These are phyloP conservation scores for Neofelis nebulosa DNA, from an alignment of 2,113 vertebrate genomes.

Conservation along the genomic window DNA sequence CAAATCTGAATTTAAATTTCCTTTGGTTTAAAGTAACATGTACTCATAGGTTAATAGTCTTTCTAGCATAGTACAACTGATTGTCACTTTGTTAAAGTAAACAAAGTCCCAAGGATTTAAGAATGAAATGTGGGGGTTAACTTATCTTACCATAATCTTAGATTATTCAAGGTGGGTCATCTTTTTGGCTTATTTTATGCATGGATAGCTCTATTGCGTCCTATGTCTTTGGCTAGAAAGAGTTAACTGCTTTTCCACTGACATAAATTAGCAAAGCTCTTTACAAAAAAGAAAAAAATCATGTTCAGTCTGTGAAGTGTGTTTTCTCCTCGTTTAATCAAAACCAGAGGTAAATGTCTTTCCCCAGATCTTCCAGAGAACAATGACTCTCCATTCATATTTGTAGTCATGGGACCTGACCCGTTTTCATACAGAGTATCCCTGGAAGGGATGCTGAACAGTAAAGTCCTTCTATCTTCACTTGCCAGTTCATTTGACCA, in stretches of 20 bases:
- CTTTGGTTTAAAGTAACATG: not conserved
- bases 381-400: conserved; percentile 32
- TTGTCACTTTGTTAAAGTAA: not conserved
- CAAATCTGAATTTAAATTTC: conserved; percentile 7
- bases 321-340: conserved; percentile 37
- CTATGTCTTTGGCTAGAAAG: not conserved
- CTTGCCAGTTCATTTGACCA: not conserved
- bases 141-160: not conserved
- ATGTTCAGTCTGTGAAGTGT: not conserved
- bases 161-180: not conserved
- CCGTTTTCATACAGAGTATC: not conserved
- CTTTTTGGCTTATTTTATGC: conserved; percentile 2
- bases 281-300: not conserved
- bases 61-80: not conserved
- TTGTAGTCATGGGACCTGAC: not conserved
- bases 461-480: not conserved
- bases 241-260: not conserved
- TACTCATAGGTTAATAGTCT: not conserved
- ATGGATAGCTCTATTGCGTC: not conserved
- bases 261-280: not conserved
- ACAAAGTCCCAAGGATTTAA: not conserved
- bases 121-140: not conserved
- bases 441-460: not conserved
- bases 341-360: conserved; percentile 20
- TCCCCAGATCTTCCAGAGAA: conserved; percentile 19